These are phyloP conservation scores for Cyclargus thomasi DNA, from an alignment of 1,140 invertebrate genomes.

Conservation along the genomic window DNA sequence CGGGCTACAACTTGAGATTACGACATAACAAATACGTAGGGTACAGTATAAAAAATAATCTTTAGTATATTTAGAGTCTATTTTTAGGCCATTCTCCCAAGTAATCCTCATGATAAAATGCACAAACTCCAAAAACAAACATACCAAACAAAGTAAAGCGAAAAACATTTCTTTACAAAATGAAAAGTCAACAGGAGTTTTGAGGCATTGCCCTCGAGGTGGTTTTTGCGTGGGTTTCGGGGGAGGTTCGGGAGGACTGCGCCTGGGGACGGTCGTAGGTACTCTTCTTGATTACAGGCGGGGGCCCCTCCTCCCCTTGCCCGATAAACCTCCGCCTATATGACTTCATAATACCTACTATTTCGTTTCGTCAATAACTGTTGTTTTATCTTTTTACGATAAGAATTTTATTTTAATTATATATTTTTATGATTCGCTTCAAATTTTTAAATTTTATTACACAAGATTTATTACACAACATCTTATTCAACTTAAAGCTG, in stretches of 20 bases:
- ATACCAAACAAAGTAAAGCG: slow-evolving; percentile 51
- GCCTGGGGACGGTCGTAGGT: slow-evolving; percentile 60
- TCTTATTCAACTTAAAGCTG: no score
- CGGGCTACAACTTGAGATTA: no score
- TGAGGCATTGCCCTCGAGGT: slow-evolving; percentile 66
- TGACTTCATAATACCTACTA: slow-evolving; percentile 48
- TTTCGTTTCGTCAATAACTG: not conserved
- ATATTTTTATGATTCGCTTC: no score
- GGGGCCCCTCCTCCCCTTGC: slow-evolving; percentile 34
- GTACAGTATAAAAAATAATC: no score
- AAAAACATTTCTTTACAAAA: slow-evolving; percentile 61
- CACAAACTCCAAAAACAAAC: slow-evolving; percentile 2
- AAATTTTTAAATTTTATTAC: no score
- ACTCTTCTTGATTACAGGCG: slow-evolving; percentile 75
- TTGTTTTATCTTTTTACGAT: not conserved
- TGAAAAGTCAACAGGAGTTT: slow-evolving; percentile 68
- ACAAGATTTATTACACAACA: no score
- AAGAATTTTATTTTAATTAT: no score
- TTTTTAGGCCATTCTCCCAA: not conserved
- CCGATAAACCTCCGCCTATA: slow-evolving; percentile 39
- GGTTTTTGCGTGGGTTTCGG: slow-evolving; percentile 50
- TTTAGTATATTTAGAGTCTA: no score
- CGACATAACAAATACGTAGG: no score
- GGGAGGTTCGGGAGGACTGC: slow-evolving; percentile 33
- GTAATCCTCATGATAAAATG: no score